Conservation (phyloP, 2,113 vertebrate genomes). For the Paradoxurus hermaphroditus region DNA sequence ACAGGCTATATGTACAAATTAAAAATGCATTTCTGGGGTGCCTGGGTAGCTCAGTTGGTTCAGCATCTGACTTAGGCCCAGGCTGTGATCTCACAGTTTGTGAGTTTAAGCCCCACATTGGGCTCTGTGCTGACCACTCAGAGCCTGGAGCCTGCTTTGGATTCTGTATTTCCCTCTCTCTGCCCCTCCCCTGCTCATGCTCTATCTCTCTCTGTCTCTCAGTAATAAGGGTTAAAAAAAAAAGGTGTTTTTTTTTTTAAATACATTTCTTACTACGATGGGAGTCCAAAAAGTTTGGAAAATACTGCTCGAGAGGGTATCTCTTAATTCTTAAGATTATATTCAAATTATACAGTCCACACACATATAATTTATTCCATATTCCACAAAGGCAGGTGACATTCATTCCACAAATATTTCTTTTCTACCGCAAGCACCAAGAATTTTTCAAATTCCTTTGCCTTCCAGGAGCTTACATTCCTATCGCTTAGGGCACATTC, state of each 20-base stretch:
- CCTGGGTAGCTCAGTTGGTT: no score
- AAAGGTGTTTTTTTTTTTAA: no score
- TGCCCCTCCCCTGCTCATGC: no score
- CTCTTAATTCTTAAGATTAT: not conserved
- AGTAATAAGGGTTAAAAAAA: no score
- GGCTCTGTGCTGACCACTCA: no score
- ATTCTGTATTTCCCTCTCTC: no score
- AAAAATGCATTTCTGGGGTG: not conserved
- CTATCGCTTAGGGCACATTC: not conserved
- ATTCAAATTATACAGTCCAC: not conserved
- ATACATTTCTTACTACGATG: not conserved
- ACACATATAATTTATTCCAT: not conserved
- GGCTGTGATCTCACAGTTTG: no score
- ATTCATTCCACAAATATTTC: not conserved
- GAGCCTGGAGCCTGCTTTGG: no score
- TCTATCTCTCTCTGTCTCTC: no score
- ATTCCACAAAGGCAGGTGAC: not conserved
- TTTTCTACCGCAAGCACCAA: not conserved
- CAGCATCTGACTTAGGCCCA: no score
- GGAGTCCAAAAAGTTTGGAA: not conserved
- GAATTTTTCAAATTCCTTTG: constrained; percentile 12
- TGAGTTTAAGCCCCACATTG: no score
- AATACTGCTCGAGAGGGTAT: not conserved
- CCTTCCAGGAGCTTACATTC: not conserved
- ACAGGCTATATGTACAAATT: not conserved